Percentiles rank a stretch among this genome's conserved stretches.
These are phyloP conservation scores for Aldrovandia affinis DNA, from an alignment of 2,797 vertebrate genomes.

Conservation along the genomic window DNA sequence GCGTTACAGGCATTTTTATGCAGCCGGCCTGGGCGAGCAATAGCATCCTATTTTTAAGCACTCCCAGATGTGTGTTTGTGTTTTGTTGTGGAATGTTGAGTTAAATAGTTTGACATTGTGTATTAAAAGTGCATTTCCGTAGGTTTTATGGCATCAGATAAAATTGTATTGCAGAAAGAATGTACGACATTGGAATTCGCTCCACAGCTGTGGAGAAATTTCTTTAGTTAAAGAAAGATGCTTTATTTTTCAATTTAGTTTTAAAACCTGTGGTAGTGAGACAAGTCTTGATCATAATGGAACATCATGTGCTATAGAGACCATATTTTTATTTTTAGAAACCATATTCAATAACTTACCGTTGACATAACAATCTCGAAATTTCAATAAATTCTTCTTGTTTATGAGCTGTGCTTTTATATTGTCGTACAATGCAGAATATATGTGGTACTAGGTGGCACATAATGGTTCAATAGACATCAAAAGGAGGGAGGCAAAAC, in stretches of 20 bases:
- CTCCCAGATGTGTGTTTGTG: slow-evolving; percentile 23
- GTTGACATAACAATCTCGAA: not conserved
- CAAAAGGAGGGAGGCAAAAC: not conserved
- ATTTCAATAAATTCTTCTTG: not conserved
- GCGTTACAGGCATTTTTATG: slow-evolving; percentile 24
- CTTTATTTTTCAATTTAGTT: not conserved
- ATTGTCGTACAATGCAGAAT: not conserved
- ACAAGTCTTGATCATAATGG: not conserved
- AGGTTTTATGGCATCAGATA: slow-evolving; percentile 17
- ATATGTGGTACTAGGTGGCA: not conserved
- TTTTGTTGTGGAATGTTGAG: slow-evolving; percentile 36
- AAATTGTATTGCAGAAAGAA: slow-evolving; percentile 6
- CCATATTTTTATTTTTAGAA: not conserved
- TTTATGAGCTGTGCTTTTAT: not conserved
- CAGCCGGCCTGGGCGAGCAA: slow-evolving; percentile 1
- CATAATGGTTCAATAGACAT: not conserved
- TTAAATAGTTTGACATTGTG: slow-evolving; percentile 37
- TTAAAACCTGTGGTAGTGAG: not conserved
- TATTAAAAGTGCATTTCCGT: slow-evolving; percentile 48
- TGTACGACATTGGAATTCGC: not conserved
- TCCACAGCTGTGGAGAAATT: slow-evolving; percentile 4
- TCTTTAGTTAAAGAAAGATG: not conserved
- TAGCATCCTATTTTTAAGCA: not conserved
- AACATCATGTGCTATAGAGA: not conserved
- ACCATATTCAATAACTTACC: not conserved